Base-by-base conservation (phyloP, 2,113 vertebrate species). In the Ramphastos sulfuratus region DNA sequence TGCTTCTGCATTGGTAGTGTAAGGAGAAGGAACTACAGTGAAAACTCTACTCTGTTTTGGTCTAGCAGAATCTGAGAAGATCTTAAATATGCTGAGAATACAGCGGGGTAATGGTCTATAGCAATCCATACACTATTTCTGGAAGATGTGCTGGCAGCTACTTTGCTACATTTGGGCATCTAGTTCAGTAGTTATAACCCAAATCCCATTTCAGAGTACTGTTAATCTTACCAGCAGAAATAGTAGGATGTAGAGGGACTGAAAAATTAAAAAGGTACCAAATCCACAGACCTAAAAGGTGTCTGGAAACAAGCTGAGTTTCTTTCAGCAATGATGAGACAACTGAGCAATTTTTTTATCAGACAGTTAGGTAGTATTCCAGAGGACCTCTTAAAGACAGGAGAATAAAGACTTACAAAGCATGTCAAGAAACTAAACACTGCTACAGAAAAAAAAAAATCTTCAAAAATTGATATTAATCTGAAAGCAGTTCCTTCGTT, bases 241-340 rank as follows among this genome's bases (percentile, higher is more conserved):
- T 13, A 73, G 9, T 17, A 65, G 27, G 7, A 24, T 70, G 13
- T 61, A 12, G 7, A 80, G 12, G 15, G 11, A 42, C 14, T 46
- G 42, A 84, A 84, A 83, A 56, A 17, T 17, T 89, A 17, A 69
- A 78, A 86, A 10, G 14, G 7, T 55, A 30, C 13, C 13, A 28
- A 59, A 72, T 48, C 6, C 6, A 39, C 13, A 35, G 59, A 58
- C 44, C 10, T 61, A 64, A 58, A 90, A 75, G 3, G 5, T 58
- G 59, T 1, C 42, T 87, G 58, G 44, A n/a, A 69, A 15, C 4
- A 16, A 4, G 4, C 0, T 8, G 20, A 0, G 0, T 82, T 87
- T 75, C 28, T 76, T 91, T 56, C 17, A 55, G 25, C 60, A 80
- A 85, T 23, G 27, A 39, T 70, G 35, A 77, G 35, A 81, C 1